Percentiles rank a stretch among this genome's conserved stretches.
phyloP scores from a whole-genome alignment of 2,888 invertebrate species.

The Melipona beecheii region DNA sequence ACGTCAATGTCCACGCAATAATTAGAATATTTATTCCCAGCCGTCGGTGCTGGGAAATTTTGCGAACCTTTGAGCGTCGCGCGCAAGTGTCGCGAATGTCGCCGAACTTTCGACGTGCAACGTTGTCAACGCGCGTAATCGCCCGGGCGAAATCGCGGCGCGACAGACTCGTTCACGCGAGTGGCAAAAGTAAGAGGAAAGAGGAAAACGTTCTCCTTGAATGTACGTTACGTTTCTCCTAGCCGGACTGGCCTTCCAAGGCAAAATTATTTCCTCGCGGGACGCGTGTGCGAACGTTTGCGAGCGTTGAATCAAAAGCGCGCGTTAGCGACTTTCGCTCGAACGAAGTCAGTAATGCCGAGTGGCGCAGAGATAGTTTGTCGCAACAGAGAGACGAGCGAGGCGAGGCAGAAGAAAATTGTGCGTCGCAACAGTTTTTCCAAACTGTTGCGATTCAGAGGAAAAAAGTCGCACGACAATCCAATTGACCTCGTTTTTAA shows the following conservation, averaged over 20 bases:
- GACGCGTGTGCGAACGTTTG: not conserved
- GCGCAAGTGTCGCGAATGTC: not conserved
- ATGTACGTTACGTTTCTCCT: not conserved
- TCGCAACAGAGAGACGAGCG: too few relatives aligned
- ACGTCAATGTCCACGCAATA: not conserved
- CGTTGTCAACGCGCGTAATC: not conserved
- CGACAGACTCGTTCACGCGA: conserved; percentile 51
- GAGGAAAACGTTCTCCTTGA: conserved; percentile 34
- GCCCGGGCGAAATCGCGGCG: not conserved
- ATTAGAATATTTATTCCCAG: not conserved
- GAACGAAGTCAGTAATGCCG: too few relatives aligned
- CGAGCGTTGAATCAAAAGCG: not conserved
- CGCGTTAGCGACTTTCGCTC: too few relatives aligned
- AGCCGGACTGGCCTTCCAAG: conserved; percentile 36
- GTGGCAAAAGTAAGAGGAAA: conserved; percentile 54
- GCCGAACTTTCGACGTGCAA: conserved; percentile 8
- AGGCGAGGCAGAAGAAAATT: too few relatives aligned
- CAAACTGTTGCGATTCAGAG: too few relatives aligned
- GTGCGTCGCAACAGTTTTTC: too few relatives aligned
- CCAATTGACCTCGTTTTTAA: too few relatives aligned
- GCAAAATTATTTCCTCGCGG: conserved; percentile 34
- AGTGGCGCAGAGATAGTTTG: too few relatives aligned
- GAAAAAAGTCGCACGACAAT: too few relatives aligned
- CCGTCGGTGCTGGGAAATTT: not conserved
- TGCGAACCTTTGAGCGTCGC: not conserved